Conservation (phyloP, 2,797 vertebrate species). For the Melopsittacus undulatus region DNA sequence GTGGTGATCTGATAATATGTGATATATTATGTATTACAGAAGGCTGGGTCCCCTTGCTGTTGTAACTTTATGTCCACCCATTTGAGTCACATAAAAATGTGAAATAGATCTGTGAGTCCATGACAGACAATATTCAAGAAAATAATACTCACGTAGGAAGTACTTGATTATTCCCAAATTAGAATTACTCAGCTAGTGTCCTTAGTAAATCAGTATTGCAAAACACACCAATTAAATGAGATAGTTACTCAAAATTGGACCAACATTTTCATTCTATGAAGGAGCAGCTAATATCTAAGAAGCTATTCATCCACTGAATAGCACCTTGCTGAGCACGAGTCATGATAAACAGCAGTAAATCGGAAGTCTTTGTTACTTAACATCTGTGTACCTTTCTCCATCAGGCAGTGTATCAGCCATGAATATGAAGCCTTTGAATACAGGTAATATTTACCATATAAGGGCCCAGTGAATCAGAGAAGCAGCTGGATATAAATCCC, state of each 20-base stretch:
- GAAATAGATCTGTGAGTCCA: background rate
- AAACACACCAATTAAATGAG: background rate
- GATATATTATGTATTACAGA: background rate
- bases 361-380: background rate
- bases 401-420: background rate
- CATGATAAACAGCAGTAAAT: background rate
- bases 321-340: background rate
- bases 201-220: background rate
- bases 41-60: background rate
- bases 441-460: background rate
- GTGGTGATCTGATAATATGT: background rate
- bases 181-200: slow-evolving; percentile 8
- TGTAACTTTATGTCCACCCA: background rate
- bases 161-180: background rate
- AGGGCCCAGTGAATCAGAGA: background rate
- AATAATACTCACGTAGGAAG: background rate
- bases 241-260: slow-evolving; percentile 5
- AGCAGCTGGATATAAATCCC: background rate
- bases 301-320: background rate
- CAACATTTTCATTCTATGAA: background rate
- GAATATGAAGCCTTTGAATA: background rate
- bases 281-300: background rate
- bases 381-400: background rate
- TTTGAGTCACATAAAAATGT: background rate
- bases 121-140: background rate